Evolutionary conservation across 92 coral and sea anemone species (phyloP), one percentile per base, ranked within the genome.

Genomic region (Siderastrea siderea): DNA sequence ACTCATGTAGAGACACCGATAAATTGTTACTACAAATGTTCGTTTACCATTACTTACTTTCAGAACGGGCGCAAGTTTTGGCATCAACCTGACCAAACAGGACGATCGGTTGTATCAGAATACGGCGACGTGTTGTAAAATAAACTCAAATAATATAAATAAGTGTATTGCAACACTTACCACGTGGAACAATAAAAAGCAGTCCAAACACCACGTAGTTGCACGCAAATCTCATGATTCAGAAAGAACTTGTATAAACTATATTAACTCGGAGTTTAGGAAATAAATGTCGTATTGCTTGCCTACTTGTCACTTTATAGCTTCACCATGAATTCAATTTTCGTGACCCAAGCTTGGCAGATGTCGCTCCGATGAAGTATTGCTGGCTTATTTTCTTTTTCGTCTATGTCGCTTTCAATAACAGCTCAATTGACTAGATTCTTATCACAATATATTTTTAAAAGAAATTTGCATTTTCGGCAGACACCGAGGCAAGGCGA

Each of bases 381-480:
- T 0, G n/a, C 38, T 4, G 16, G 26, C 16, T 11, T 72, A 0
- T 14, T 72, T 17, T 26, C 50, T 72, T 72, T 43, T 13, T 71
- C 6, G 3, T 7, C 11, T 49, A 58, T 48, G 60, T 1, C 3
- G 59, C 44, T 16, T 7, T n/a, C 77, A 72, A 16, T 47, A 16
- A 61, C 66, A 61, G 66, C 19, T n/a, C 66, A 61, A 61, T 61
- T n/a, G 3, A 61, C 7, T 2, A 13, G 77, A 50, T 51, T 7
- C 13, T 50, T 16, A 72, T 47, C 45, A 5, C 48, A 47, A 50
- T 1, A 47, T 12, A n/a, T 17, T 65, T 7, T 9, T 14, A 13
- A 3, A 5, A 49, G 13, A 19, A 72, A 50, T 50, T 72, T 72
- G 77, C 77, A 72, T 72, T 72, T 48, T 51, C n/a, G 77, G 60